Evolutionary conservation across 2,888 invertebrate species (phyloP).

Genomic region (Stegophylla sp.): DNA sequence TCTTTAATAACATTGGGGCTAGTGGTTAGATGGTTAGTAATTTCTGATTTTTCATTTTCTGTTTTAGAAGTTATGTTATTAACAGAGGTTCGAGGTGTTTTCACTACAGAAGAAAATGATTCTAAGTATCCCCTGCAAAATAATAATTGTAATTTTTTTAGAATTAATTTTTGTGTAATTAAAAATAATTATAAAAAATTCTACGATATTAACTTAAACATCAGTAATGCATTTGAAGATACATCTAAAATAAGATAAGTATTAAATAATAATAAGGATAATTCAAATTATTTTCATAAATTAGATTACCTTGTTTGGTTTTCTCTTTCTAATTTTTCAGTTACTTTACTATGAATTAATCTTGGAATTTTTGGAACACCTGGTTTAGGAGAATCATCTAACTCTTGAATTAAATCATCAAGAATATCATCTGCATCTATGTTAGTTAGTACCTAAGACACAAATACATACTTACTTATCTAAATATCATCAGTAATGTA

Average conservation of each 20-base stretch:
- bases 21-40: background rate
- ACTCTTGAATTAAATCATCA: slow-evolving; percentile 76
- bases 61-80: slow-evolving; percentile 64
- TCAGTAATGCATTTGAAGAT: background rate
- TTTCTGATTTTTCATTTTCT: slow-evolving; percentile 60
- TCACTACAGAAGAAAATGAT: slow-evolving; percentile 54
- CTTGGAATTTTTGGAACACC: slow-evolving; percentile 2
- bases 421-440: slow-evolving; percentile 80
- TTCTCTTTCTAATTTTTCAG: slow-evolving; percentile 45
- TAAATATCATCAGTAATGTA: no score
- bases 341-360: slow-evolving; percentile 35
- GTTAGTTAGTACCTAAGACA: slow-evolving; percentile 42
- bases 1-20: background rate
- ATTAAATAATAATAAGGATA: no score
- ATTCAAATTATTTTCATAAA: no score
- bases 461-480: background rate
- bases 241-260: no score
- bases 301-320: slow-evolving; percentile 36
- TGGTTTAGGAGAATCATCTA: slow-evolving; percentile 64
- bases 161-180: background rate
- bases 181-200: no score
- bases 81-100: background rate
- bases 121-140: slow-evolving; percentile 57
- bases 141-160: background rate
- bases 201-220: background rate